phyloP scores from a whole-genome alignment of 2,113 vertebrate species.

The Macrotus californicus region DNA sequence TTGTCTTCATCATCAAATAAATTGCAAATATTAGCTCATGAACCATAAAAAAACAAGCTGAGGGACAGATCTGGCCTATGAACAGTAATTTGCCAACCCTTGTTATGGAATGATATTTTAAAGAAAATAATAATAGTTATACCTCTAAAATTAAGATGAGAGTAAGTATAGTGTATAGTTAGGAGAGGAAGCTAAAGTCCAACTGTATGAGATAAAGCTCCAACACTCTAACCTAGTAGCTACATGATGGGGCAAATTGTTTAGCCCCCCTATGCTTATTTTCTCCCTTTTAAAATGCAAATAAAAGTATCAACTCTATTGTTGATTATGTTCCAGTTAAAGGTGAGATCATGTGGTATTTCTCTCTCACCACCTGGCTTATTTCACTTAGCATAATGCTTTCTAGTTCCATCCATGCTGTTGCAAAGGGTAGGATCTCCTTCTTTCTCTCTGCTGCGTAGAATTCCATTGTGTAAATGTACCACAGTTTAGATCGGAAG shows the following conservation, averaged over 20 bases:
- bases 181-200: background rate
- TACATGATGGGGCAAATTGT: background rate
- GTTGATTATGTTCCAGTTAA: no score
- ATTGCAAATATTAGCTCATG: background rate
- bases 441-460: no score
- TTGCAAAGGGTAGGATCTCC: no score
- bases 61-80: background rate
- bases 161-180: background rate
- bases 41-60: background rate
- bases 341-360: no score
- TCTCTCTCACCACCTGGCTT: no score
- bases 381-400: no score
- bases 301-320: no score
- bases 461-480: no score
- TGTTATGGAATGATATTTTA: background rate
- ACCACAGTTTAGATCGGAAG: no score
- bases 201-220: background rate
- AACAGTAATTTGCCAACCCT: background rate
- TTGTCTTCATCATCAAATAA: background rate
- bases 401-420: no score
- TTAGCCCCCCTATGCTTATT: background rate
- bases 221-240: background rate
- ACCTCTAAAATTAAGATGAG: background rate
- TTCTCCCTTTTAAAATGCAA: background rate
- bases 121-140: background rate